A percentile compares a stretch with the other conserved stretches of the same genome.
These are phyloP conservation scores for Macrotrachela quadricornifera DNA, from an alignment of 1,140 invertebrate species.

Conservation along the genomic window DNA sequence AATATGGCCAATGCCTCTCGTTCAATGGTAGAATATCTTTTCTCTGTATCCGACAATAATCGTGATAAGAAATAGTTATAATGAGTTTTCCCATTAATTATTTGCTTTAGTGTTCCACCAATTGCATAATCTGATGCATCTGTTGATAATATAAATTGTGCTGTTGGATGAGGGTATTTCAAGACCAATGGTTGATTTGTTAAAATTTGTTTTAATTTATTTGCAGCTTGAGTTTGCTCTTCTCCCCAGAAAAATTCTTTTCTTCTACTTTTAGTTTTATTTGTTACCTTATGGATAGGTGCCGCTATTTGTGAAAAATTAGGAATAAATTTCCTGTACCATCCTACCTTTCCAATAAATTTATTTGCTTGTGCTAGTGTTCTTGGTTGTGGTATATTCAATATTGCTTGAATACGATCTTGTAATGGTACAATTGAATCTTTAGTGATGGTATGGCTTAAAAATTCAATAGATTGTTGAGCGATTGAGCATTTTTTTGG, in stretches of 20 bases:
- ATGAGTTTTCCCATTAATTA: too few species aligned
- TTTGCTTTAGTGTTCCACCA: too few species aligned
- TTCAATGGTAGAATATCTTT: background rate
- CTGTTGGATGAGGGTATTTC: too few species aligned
- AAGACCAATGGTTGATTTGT: too few species aligned
- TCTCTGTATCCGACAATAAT: background rate
- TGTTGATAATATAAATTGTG: too few species aligned
- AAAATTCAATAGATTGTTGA: constrained; percentile 5
- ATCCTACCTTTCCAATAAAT: constrained; percentile 11
- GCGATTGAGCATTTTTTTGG: constrained; percentile 10
- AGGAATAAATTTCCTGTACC: constrained; percentile 11
- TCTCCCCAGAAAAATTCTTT: too few species aligned
- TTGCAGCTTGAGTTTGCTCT: too few species aligned
- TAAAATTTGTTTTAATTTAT: too few species aligned
- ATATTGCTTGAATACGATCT: constrained; percentile 4
- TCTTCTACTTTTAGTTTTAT: background rate
- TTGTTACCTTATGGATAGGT: background rate
- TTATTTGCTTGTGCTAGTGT: background rate
- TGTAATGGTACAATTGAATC: constrained; percentile 7
- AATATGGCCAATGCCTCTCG: background rate
- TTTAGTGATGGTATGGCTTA: constrained; percentile 11
- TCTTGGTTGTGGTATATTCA: constrained; percentile 8
- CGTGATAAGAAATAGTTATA: too few species aligned
- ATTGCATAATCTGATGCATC: too few species aligned
- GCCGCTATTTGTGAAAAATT: constrained; percentile 9